These are phyloP conservation scores for Scomber japonicus DNA, from an alignment of 2,113 vertebrate species.

Conservation along the genomic window DNA sequence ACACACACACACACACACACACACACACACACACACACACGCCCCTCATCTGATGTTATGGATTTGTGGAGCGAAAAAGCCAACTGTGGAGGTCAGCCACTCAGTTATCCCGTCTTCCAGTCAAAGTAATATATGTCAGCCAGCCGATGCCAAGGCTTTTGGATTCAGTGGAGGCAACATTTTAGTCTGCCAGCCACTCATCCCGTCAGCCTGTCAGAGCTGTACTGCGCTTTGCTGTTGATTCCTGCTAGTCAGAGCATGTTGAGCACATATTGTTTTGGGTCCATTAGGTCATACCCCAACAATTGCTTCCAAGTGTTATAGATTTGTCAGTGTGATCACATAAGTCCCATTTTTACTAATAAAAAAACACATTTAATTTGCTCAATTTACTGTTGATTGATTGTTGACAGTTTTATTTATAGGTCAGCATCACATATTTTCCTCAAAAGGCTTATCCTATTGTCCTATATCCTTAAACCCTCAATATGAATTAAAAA, in stretches of 20 bases:
- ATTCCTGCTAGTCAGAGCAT: conserved; percentile 4
- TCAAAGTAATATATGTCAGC: conserved; percentile 25
- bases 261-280: neutral
- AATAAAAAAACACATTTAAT: too few species aligned
- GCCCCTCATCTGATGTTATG: conserved; percentile 21
- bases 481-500: too few species aligned
- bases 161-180: conserved; percentile 16
- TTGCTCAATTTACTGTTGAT: too few species aligned
- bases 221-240: neutral
- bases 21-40: neutral
- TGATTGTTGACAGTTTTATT: too few species aligned
- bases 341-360: too few species aligned
- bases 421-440: too few species aligned
- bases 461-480: too few species aligned
- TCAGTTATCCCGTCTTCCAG: conserved; percentile 36
- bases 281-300: neutral
- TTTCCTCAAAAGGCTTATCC: too few species aligned
- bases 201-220: conserved; percentile 6
- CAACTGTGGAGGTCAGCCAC: neutral
- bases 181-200: neutral
- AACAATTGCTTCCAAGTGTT: too few species aligned
- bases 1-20: too few species aligned
- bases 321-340: too few species aligned
- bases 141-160: neutral
- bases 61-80: conserved; percentile 29